Base-by-base conservation (phyloP, 1,140 invertebrate genomes). In the Nilaparvata lugens region DNA sequence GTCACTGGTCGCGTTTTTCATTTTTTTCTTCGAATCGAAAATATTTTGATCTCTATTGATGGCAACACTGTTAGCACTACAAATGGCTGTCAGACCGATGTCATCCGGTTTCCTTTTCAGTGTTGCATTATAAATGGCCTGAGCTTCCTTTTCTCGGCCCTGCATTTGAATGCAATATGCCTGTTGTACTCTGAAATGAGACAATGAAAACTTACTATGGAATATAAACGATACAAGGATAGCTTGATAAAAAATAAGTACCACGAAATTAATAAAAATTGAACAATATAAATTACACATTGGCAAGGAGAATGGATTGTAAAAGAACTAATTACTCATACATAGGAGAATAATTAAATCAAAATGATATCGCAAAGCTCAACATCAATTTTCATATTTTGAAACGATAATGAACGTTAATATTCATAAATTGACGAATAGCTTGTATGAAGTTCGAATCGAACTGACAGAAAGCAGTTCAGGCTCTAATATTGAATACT, bases 1-100 rank as follows among this genome's bases (percentile, higher is more conserved):
- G 14, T 94, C 91, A 11, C 86, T 83, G 11, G 87, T 86, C 2
- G 93, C 92, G 42, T 82, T 83, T 72, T 95, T 95, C 77, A 98
- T 93, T 72, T 92, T 88, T 68, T 97, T 97, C 71, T 95, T 94
- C 0, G 93, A 96, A 73, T 98, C 94, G 74, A 98, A 98, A 1
- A 98, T 85, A 77, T 97, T 98, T 68, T 94, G 90, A 72, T 96
- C 94, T 72, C 88, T 86, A 71, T 97, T 97, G 4, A 97, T 82
- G 23, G 91, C 87, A 9, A 95, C 88, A 13, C 93, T 78, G 76
- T 98, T 98, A 72, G 97, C 97, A 67, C 89, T 92, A 3, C 91
- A 89, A 6, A 97, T 91, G 16, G 94, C 95, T 5, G 88, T 78
- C 6, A 97, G 70, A 3, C 88, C 90, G 56, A 86, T 79, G 75